Evolutionary conservation across 1,140 invertebrate species (phyloP), one percentile per base, ranked within the genome.

Genomic region (Drosophila ambigua): DNA sequence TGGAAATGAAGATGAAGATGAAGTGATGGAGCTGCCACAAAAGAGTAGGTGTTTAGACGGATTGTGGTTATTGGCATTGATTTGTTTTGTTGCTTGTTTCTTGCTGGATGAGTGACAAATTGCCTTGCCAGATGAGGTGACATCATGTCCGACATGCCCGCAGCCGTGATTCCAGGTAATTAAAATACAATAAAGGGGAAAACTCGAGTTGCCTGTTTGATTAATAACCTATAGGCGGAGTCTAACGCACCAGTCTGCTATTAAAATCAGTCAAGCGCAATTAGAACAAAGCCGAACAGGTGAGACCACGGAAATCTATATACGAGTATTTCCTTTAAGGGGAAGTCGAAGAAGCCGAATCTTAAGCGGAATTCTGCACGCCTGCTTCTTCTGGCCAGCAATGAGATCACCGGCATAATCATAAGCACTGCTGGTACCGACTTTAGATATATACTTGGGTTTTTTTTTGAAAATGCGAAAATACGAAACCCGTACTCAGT

Each of bases 191-290:
- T 88, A 88, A 82, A 67, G 63, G 54, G 46, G 68, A 45, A 62
- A 52, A 48, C 50, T 43, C 46, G 43, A 28, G 72, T 59, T 64
- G 58, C 57, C 52, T 50, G 41, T 51, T 88, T 87, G 83, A 87
- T 87, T 87, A 89, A 87, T 87, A 83, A 89, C 79, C 60, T 72
- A 64, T 85, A 48, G 45, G 43, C 41, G 55, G 44, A 66, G 44
- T 39, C 57, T 44, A 16, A 53, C 23, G 35, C 11, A 35, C 45
- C 43, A 48, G 67, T 58, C 61, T 51, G 77, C 79, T 79, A 79
- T 89, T 83, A 89, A 88, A 88, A 41, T 88, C 84, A 89, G 76
- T 88, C 76, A 76, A 83, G 84, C 83, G 83, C 83, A 89, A 83
- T 89, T 77, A 79, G 78, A 89, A 88, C 83, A 88, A 88, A 88